Percentiles rank a stretch among this genome's conserved stretches.
These are phyloP conservation scores for Oreochromis spilurus DNA, from an alignment of 2,113 vertebrate genomes.

Conservation along the genomic window DNA sequence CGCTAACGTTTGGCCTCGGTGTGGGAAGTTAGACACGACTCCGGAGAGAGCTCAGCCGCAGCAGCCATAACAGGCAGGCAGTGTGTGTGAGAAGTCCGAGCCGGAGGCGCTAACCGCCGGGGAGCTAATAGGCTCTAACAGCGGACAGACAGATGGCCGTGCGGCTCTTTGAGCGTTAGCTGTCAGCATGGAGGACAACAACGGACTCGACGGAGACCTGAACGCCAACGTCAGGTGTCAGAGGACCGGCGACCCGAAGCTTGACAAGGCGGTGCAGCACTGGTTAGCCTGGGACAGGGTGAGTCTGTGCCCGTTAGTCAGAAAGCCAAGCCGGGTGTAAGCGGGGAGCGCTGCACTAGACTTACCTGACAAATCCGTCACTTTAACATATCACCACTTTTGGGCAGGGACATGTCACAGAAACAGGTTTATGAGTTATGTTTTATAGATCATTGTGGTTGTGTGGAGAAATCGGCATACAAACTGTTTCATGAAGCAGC, in stretches of 20 bases:
- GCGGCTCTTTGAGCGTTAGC: background rate
- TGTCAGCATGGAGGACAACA: slow-evolving; percentile 19
- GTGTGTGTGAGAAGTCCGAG: background rate
- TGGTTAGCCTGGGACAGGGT: slow-evolving; percentile 91
- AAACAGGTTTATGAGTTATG: background rate
- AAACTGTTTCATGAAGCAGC: background rate
- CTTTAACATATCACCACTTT: background rate
- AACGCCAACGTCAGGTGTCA: slow-evolving; percentile 73
- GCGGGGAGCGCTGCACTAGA: background rate
- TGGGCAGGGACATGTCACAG: background rate
- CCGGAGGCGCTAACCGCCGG: background rate
- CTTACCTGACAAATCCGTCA: background rate
- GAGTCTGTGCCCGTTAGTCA: background rate
- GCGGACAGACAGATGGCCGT: background rate
- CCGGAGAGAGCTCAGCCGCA: background rate
- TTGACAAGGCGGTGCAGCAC: slow-evolving; percentile 78
- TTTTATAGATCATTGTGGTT: background rate
- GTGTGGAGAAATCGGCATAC: background rate
- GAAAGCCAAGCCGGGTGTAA: background rate
- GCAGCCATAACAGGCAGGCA: background rate
- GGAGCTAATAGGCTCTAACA: background rate
- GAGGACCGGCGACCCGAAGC: slow-evolving; percentile 78
- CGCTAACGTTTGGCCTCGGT: background rate
- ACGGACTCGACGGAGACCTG: slow-evolving; percentile 76
- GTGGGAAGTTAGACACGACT: background rate